Conservation (phyloP, 2,113 vertebrate genomes). For the Aptenodytes forsteri region DNA sequence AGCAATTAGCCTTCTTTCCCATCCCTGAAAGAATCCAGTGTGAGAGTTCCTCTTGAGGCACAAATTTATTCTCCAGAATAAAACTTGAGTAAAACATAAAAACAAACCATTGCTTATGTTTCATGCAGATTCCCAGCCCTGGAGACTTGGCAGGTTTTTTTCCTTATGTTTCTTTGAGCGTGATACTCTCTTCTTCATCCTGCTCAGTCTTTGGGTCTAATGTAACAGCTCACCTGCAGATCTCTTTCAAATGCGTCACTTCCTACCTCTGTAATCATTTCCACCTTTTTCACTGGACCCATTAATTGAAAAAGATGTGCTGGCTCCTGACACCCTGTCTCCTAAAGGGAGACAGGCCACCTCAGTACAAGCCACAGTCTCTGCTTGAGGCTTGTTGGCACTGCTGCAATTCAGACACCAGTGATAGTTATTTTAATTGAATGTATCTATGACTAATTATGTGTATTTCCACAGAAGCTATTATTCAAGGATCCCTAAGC, state of each 20-base stretch:
- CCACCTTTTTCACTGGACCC: background rate
- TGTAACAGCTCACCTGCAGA: background rate
- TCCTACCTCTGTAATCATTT: background rate
- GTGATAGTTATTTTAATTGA: background rate
- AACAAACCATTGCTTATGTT: background rate
- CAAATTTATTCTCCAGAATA: background rate
- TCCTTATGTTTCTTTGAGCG: background rate
- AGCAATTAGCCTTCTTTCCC: background rate
- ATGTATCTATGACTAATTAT: background rate
- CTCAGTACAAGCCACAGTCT: background rate
- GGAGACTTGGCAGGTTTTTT: background rate
- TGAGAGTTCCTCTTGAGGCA: background rate
- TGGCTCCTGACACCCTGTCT: background rate
- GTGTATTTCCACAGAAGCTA: background rate
- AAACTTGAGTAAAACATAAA: background rate
- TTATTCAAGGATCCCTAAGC: background rate
- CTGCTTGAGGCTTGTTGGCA: background rate
- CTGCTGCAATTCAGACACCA: background rate
- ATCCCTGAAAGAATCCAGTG: background rate
- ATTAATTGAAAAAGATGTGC: background rate
- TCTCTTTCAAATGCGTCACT: background rate
- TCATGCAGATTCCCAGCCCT: background rate
- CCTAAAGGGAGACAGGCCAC: background rate
- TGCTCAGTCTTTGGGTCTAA: background rate
- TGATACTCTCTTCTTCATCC: background rate